phyloP scores from a whole-genome alignment of 2,113 vertebrate species.

The Rutilus rutilus region DNA sequence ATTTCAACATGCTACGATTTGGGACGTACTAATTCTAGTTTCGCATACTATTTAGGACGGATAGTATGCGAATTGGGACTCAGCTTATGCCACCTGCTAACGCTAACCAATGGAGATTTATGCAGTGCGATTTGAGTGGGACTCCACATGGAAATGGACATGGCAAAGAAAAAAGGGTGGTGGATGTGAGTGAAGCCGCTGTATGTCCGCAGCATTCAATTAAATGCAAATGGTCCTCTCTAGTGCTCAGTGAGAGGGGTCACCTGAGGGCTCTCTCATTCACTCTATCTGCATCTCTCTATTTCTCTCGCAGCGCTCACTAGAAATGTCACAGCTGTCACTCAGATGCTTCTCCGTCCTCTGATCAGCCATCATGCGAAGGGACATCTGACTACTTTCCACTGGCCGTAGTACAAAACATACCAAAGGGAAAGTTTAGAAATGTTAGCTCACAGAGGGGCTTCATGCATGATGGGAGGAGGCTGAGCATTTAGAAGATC shows the following conservation, averaged over 20 bases:
- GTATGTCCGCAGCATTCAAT: slow-evolving; percentile 39
- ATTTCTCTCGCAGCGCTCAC: neutral
- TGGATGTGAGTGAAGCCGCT: neutral
- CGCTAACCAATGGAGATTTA: slow-evolving; percentile 44
- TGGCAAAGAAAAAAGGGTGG: slow-evolving; percentile 12
- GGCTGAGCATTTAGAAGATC: neutral
- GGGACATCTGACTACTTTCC: slow-evolving; percentile 45
- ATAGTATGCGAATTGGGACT: too few species aligned
- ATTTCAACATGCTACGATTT: too few species aligned
- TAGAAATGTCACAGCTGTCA: slow-evolving; percentile 52
- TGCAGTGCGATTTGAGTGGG: slow-evolving; percentile 17
- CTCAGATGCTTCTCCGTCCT: slow-evolving; percentile 29
- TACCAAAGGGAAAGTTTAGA: slow-evolving; percentile 31
- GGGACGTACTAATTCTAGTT: too few species aligned
- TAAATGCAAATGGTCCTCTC: slow-evolving; percentile 47
- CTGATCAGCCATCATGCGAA: slow-evolving; percentile 43
- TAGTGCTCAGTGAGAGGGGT: slow-evolving; percentile 6
- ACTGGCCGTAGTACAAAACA: slow-evolving; percentile 19
- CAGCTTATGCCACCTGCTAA: slow-evolving; percentile 41
- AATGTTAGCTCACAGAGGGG: slow-evolving; percentile 21
- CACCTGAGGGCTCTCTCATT: neutral
- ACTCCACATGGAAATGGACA: slow-evolving; percentile 18
- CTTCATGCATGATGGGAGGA: neutral
- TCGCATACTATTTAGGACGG: too few species aligned
- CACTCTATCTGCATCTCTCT: slow-evolving; percentile 10